Evolutionary conservation across 2,888 invertebrate genomes (phyloP).

Genomic region (Pseudococcus jackbeardsleyi): DNA sequence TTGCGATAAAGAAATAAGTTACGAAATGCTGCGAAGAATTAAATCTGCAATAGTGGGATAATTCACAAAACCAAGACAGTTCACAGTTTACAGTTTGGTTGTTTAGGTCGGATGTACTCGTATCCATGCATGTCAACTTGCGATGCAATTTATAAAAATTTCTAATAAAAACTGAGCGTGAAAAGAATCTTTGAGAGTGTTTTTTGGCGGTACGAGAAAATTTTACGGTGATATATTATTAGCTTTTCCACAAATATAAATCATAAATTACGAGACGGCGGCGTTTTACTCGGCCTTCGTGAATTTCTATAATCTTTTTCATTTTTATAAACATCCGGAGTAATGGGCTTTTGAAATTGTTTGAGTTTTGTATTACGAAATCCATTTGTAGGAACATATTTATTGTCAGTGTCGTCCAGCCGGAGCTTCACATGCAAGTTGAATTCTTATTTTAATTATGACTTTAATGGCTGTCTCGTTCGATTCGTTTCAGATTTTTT

Average conservation of each 20-base stretch:
- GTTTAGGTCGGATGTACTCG: conserved; percentile 17
- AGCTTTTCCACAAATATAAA: conserved; percentile 25
- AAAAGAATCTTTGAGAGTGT: conserved; percentile 8
- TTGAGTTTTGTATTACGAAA: neutral
- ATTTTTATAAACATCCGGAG: neutral
- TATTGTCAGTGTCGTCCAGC: too few species aligned
- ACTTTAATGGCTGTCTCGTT: too few species aligned
- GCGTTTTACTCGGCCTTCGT: neutral
- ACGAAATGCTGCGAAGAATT: neutral
- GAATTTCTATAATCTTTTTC: neutral
- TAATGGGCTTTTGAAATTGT: neutral
- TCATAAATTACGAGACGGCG: conserved; percentile 27
- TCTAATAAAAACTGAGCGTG: conserved; percentile 62
- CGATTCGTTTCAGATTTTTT: too few species aligned
- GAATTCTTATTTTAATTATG: too few species aligned
- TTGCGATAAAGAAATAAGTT: conserved; percentile 10
- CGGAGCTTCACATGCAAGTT: too few species aligned
- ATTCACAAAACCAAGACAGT: conserved; percentile 57
- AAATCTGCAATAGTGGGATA: conserved; percentile 31
- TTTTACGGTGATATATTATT: conserved; percentile 26
- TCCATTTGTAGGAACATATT: too few species aligned
- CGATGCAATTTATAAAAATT: conserved; percentile 62
- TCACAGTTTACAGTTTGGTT: neutral
- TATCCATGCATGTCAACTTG: conserved; percentile 57
- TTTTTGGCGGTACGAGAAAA: neutral